Percentiles rank a stretch among this genome's conserved stretches.
These are phyloP conservation scores for Elachura formosa DNA, from an alignment of 2,113 vertebrate species.

Conservation along the genomic window DNA sequence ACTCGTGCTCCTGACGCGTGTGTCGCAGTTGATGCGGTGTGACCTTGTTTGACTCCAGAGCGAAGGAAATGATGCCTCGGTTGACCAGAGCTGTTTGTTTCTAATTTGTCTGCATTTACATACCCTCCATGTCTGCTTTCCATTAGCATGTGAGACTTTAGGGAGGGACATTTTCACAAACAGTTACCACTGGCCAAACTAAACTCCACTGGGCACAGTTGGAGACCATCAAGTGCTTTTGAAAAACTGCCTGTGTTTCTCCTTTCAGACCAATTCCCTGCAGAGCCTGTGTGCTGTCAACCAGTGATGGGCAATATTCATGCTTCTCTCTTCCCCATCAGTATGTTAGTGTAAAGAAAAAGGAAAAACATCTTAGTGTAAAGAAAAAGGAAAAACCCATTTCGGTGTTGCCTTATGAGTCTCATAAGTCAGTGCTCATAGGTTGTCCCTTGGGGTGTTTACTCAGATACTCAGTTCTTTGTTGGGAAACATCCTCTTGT, in stretches of 20 bases:
- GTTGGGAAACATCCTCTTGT: neutral
- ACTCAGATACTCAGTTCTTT: neutral
- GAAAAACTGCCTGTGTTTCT: neutral
- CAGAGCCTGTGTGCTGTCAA: neutral
- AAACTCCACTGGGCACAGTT: conserved; percentile 20
- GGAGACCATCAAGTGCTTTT: conserved; percentile 3
- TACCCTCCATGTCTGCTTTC: conserved; percentile 40
- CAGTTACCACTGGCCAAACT: conserved; percentile 24
- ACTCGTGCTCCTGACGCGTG: neutral
- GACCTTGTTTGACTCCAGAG: conserved; percentile 51
- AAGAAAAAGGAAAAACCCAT: neutral
- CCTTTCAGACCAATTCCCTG: neutral
- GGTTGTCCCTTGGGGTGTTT: neutral
- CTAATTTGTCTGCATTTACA: neutral
- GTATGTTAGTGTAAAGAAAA: neutral
- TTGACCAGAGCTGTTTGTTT: conserved; percentile 47
- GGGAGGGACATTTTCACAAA: neutral
- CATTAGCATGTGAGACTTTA: neutral
- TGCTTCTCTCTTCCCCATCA: neutral
- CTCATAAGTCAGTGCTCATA: neutral
- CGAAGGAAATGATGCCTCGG: neutral
- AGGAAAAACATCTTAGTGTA: neutral
- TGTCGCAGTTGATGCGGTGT: neutral
- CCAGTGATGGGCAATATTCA: neutral
- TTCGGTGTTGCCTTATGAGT: neutral